A percentile compares a stretch with the other conserved stretches of the same genome.
These are phyloP conservation scores for Sminthopsis crassicaudata DNA, from an alignment of 2,113 vertebrate genomes.

Conservation along the genomic window DNA sequence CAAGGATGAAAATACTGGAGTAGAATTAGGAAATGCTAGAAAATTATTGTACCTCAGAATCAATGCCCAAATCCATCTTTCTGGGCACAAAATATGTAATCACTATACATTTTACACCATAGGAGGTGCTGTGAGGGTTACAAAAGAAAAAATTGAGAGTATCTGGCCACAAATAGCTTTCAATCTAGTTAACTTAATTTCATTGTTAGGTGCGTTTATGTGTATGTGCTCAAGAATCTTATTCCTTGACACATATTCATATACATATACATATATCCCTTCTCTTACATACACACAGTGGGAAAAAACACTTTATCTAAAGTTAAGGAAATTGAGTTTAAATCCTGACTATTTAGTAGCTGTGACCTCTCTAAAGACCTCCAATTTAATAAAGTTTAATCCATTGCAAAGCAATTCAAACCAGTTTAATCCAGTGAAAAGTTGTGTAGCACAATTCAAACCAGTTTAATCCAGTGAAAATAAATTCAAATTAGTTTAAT, in stretches of 20 bases:
- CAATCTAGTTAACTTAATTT: not conserved
- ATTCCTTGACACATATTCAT: not conserved
- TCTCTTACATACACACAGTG: not conserved
- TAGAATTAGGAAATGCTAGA: not conserved
- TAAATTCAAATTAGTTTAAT: too few species aligned
- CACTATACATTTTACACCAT: not conserved
- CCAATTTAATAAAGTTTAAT: not conserved
- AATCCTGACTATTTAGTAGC: not conserved
- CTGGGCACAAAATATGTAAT: not conserved
- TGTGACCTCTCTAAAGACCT: not conserved
- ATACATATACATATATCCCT: not conserved
- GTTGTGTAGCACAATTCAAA: too few species aligned
- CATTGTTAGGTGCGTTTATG: not conserved
- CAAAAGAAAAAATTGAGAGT: not conserved
- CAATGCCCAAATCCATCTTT: not conserved
- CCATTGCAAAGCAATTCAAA: too few species aligned
- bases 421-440: too few species aligned
- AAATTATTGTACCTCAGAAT: not conserved
- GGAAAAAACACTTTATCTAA: conserved; percentile 9
- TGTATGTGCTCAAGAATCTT: not conserved
- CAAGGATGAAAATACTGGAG: not conserved
- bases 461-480: not conserved
- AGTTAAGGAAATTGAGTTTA: not conserved
- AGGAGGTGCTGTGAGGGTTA: not conserved
- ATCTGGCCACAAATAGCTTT: not conserved